A percentile compares a stretch with the other conserved stretches of the same genome.
These are phyloP conservation scores for Entelurus aequoreus DNA, from an alignment of 2,113 vertebrate species.

Conservation along the genomic window DNA sequence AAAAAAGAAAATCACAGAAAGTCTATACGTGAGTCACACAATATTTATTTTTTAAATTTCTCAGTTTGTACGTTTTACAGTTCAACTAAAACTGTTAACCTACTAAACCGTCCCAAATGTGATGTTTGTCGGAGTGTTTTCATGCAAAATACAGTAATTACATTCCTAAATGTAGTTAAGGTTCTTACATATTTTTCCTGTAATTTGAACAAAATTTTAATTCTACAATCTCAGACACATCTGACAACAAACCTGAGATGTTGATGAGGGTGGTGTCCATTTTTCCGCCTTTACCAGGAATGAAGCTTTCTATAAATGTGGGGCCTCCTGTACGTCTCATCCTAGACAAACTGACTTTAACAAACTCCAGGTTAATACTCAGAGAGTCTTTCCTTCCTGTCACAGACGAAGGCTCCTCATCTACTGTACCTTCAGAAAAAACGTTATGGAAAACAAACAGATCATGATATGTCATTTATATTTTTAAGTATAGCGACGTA, in stretches of 20 bases:
- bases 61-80: too few relatives aligned
- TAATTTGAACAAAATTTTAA: too few relatives aligned
- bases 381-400: constrained; percentile 97
- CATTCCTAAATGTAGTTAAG: too few relatives aligned
- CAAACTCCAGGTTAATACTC: constrained; percentile 97
- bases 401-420: constrained; percentile 91
- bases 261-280: constrained; percentile 97
- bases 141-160: too few relatives aligned
- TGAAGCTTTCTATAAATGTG: constrained; percentile 86
- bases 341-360: constrained; percentile 94
- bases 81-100: too few relatives aligned
- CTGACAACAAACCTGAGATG: constrained; percentile 82
- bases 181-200: too few relatives aligned
- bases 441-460: neutral
- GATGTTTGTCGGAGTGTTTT: too few relatives aligned
- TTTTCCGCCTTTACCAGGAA: constrained; percentile 83
- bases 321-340: constrained; percentile 89
- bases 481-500: neutral
- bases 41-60: too few relatives aligned
- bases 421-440: constrained; percentile 78
- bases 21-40: too few relatives aligned
- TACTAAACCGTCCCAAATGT: too few relatives aligned
- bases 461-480: neutral
- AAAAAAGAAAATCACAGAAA: too few relatives aligned
- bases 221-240: too few relatives aligned